phyloP scores from a whole-genome alignment of 2,888 invertebrate species.

The Omphaloscelis lunosa region DNA sequence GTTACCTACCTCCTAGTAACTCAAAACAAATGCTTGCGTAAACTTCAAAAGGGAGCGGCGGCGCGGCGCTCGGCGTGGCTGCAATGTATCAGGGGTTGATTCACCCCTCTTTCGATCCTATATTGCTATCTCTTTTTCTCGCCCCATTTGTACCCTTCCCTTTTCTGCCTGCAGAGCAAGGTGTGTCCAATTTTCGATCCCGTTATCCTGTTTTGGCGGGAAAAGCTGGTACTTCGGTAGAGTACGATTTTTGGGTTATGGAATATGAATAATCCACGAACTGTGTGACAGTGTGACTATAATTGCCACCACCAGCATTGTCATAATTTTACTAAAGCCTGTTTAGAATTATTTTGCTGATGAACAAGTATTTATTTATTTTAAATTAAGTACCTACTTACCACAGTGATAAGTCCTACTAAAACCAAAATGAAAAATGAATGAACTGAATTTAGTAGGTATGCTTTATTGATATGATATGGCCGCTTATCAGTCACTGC shows the following conservation, averaged over 20 bases:
- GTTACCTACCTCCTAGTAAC: constrained; percentile 17
- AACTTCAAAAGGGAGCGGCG: constrained; percentile 65
- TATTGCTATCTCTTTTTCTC: constrained; percentile 82
- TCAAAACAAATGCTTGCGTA: constrained; percentile 49
- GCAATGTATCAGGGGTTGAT: constrained; percentile 86
- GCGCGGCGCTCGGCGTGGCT: constrained; percentile 67
- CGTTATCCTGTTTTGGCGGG: constrained; percentile 69
- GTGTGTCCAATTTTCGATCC: constrained; percentile 62
- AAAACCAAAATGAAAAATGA: constrained; percentile 29
- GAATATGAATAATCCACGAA: constrained; percentile 20
- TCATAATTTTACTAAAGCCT: neutral
- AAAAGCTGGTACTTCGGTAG: constrained; percentile 58
- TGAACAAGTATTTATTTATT: constrained; percentile 13
- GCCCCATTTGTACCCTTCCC: constrained; percentile 81
- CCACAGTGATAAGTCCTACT: constrained; percentile 1
- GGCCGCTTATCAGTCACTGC: constrained; percentile 83
- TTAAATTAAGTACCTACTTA: neutral
- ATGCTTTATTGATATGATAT: constrained; percentile 45
- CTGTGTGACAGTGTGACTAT: constrained; percentile 1
- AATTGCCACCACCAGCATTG: neutral
- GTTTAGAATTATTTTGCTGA: constrained; percentile 4
- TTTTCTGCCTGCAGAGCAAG: constrained; percentile 71
- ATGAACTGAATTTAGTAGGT: constrained; percentile 29
- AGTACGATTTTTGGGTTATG: constrained; percentile 14
- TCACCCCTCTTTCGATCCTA: constrained; percentile 84